Conservation (phyloP, 2,113 vertebrate genomes). For the Otus sunia region DNA sequence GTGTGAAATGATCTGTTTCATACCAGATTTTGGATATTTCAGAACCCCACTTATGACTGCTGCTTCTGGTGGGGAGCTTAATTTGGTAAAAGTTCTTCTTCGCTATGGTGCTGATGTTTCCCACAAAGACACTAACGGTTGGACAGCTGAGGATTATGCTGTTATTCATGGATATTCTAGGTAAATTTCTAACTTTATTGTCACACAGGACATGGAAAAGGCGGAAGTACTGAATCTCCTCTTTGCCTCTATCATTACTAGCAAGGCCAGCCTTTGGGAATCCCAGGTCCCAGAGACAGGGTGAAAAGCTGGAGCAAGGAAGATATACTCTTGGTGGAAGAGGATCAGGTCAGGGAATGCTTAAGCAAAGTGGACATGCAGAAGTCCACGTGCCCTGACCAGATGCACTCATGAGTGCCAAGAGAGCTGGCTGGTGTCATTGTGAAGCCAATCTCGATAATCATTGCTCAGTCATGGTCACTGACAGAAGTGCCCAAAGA, state of each 20-base stretch:
- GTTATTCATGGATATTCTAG: conserved; percentile 81
- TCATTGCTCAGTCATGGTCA: not conserved
- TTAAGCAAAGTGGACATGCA: not conserved
- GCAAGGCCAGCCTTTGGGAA: too few species aligned
- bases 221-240: too few species aligned
- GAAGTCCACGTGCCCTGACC: not conserved
- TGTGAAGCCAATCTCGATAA: not conserved
- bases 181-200: conserved; percentile 63
- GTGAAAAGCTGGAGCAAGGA: too few species aligned
- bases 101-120: conserved; percentile 77
- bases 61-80: conserved; percentile 80
- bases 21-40: not conserved
- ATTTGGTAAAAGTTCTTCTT: conserved; percentile 80
- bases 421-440: not conserved
- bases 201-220: not conserved
- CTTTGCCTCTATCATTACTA: too few species aligned
- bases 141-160: conserved; percentile 86
- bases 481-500: not conserved
- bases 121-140: conserved; percentile 80
- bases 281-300: too few species aligned
- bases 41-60: conserved; percentile 86
- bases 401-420: not conserved
- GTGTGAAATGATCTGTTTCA: not conserved
- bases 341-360: too few species aligned
- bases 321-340: too few species aligned